A percentile compares a stretch with the other conserved stretches of the same genome.
phyloP scores from a whole-genome alignment of 2,888 invertebrate species.

The Galerucella nymphaeae region DNA sequence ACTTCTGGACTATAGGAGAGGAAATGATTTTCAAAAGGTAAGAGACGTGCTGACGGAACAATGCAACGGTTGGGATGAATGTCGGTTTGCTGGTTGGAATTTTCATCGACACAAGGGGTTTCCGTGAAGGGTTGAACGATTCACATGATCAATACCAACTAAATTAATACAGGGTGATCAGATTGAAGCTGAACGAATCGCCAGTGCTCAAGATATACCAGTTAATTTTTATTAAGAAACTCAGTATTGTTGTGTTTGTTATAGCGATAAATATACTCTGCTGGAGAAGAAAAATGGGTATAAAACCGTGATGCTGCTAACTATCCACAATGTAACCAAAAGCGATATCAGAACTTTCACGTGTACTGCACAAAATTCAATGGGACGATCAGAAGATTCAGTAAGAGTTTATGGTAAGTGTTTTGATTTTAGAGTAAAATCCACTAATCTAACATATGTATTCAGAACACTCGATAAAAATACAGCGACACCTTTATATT shows the following conservation, averaged over 20 bases:
- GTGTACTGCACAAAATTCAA: constrained; percentile 77
- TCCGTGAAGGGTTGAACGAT: neutral
- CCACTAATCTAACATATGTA: too few relatives aligned
- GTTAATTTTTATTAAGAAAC: neutral
- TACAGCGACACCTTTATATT: too few relatives aligned
- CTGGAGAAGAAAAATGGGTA: constrained; percentile 72
- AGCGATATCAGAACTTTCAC: constrained; percentile 76
- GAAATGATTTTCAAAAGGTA: constrained; percentile 69
- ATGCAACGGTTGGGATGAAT: neutral
- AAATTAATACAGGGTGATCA: neutral
- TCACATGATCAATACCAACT: neutral
- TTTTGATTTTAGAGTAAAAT: neutral
- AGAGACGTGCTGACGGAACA: constrained; percentile 18
- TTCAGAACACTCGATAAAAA: too few relatives aligned
- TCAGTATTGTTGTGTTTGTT: constrained; percentile 6
- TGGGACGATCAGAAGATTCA: constrained; percentile 77
- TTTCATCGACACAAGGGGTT: neutral
- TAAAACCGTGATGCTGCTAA: constrained; percentile 73
- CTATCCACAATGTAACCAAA: constrained; percentile 71
- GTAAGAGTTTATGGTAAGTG: constrained; percentile 75
- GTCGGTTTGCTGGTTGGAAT: neutral
- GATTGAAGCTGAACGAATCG: too few relatives aligned
- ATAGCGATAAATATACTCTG: constrained; percentile 74
- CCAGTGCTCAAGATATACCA: too few relatives aligned
- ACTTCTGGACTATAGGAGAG: constrained; percentile 72